Conservation (phyloP, 2,888 invertebrate species). For the Holacanthella duospinosa region DNA sequence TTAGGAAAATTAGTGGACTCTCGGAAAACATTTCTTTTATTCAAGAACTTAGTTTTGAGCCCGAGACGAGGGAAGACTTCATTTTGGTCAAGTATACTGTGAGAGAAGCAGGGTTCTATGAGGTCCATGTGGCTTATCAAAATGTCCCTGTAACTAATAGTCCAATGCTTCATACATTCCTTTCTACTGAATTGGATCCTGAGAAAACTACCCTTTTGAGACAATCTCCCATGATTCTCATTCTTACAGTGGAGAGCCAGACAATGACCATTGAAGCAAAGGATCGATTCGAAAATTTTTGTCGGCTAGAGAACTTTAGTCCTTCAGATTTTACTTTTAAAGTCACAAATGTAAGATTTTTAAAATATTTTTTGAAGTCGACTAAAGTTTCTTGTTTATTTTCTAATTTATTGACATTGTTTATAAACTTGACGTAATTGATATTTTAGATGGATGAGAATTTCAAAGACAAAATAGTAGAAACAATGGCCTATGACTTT, state of each 20-base stretch:
- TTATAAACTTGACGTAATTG: neutral
- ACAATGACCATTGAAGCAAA: conserved; percentile 27
- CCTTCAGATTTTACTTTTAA: conserved; percentile 22
- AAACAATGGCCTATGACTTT: conserved; percentile 29
- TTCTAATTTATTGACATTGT: conserved; percentile 11
- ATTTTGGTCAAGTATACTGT: conserved; percentile 44
- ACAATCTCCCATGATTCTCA: conserved; percentile 29
- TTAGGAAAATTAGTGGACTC: conserved; percentile 19
- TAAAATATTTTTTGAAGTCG: too few relatives aligned
- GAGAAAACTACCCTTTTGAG: conserved; percentile 28
- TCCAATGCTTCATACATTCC: conserved; percentile 44
- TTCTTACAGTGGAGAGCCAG: conserved; percentile 19
- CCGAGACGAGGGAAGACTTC: conserved; percentile 41
- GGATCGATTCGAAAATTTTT: conserved; percentile 33
- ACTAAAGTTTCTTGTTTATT: too few relatives aligned
- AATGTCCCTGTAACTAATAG: conserved; percentile 43
- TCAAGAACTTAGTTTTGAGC: conserved; percentile 41
- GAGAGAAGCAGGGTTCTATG: conserved; percentile 44
- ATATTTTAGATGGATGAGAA: conserved; percentile 16
- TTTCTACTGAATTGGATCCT: conserved; percentile 40
- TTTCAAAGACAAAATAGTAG: conserved; percentile 16
- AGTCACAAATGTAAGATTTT: conserved; percentile 16
- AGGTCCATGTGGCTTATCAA: conserved; percentile 42
- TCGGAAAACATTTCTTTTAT: conserved; percentile 38
- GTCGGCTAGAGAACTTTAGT: conserved; percentile 32